These are phyloP conservation scores for Meloidogyne exigua DNA, from an alignment of 1,140 invertebrate species.

Conservation along the genomic window DNA sequence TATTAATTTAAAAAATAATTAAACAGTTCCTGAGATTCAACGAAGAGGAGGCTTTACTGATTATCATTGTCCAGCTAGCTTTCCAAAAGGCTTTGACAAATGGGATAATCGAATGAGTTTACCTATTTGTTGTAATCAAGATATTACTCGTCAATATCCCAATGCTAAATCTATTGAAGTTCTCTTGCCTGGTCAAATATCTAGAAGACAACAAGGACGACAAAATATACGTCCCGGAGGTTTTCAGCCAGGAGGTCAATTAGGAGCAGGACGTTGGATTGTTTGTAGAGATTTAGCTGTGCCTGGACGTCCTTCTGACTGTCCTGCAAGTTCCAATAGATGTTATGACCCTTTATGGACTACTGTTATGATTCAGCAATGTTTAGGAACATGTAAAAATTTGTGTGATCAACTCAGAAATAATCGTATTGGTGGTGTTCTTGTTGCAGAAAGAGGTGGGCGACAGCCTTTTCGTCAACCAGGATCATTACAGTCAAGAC, in stretches of 20 bases:
- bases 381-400: constrained; percentile 5
- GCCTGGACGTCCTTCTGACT: constrained; percentile 19
- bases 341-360: not conserved
- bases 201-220: not conserved
- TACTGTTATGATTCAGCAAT: constrained; percentile 10
- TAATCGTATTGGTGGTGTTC: not conserved
- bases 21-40: not conserved
- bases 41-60: not conserved
- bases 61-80: not conserved
- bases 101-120: constrained; percentile 4
- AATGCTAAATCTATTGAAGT: not conserved
- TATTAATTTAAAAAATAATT: not conserved
- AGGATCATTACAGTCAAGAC: not conserved
- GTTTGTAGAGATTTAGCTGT: constrained; percentile 9
- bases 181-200: not conserved
- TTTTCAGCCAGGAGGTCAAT: not conserved
- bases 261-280: not conserved
- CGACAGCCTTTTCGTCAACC: not conserved
- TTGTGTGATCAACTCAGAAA: not conserved
- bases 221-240: not conserved
- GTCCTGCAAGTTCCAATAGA: not conserved
- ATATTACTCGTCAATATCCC: not conserved
- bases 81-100: constrained; percentile 2
- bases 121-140: not conserved
- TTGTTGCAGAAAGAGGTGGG: not conserved